Percentiles rank a stretch among this genome's conserved stretches.
phyloP scores from a whole-genome alignment of 2,113 vertebrate genomes.

The Phaetusa simplex region DNA sequence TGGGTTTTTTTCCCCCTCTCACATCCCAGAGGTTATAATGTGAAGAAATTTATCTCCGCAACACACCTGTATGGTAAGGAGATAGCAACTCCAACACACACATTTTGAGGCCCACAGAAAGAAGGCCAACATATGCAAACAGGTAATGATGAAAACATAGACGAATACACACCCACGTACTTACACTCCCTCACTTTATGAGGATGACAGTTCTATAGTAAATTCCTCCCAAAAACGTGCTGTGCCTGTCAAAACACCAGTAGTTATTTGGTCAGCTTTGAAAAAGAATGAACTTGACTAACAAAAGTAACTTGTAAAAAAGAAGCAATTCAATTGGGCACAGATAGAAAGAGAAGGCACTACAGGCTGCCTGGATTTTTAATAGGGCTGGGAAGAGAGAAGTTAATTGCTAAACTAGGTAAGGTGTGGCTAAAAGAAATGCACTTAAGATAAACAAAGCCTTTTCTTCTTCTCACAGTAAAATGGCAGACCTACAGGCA shows the following conservation, averaged over 20 bases:
- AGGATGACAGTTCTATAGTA: not conserved
- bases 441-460: not conserved
- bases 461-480: not conserved
- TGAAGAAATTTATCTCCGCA: not conserved
- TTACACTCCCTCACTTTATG: not conserved
- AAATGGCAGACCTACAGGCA: not conserved
- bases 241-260: not conserved
- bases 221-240: not conserved
- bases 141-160: not conserved
- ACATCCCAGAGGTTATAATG: not conserved
- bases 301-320: not conserved
- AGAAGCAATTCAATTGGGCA: not conserved
- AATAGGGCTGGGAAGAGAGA: not conserved
- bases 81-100: not conserved
- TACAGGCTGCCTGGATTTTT: not conserved
- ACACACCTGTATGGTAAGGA: not conserved
- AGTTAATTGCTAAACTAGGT: not conserved
- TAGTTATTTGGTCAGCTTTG: not conserved
- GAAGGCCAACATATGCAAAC: not conserved
- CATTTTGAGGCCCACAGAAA: not conserved
- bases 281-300: not conserved
- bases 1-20: accelerated
- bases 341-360: not conserved
- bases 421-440: not conserved
- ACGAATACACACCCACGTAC: not conserved